Conservation (phyloP, 2,113 vertebrate species). For the Cephalopterus ornatus region DNA sequence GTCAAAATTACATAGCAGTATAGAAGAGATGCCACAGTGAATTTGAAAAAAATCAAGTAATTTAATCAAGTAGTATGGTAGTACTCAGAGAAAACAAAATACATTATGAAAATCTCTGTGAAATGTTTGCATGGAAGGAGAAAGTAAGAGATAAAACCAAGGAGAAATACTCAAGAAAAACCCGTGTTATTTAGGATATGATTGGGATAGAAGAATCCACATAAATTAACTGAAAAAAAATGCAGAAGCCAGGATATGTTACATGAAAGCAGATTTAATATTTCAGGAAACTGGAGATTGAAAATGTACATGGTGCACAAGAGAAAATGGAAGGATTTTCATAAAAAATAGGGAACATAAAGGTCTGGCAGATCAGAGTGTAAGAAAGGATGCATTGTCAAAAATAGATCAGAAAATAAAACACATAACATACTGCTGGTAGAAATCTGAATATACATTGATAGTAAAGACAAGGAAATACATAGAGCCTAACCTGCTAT, state of each 20-base stretch:
- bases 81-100: background rate
- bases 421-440: background rate
- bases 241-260: background rate
- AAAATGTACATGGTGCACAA: background rate
- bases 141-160: background rate
- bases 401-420: background rate
- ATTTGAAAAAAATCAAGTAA: background rate
- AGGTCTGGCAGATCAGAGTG: background rate
- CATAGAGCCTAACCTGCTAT: background rate
- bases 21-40: fast-evolving
- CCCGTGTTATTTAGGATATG: background rate
- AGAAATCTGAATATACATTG: background rate
- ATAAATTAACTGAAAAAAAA: background rate
- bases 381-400: background rate
- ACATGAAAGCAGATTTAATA: background rate
- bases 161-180: background rate
- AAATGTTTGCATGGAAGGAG: background rate
- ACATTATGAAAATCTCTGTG: background rate
- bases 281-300: background rate
- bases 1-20: background rate
- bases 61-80: background rate
- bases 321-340: background rate
- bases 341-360: background rate
- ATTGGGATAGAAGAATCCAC: background rate
- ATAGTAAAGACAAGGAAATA: background rate